These are phyloP conservation scores for Dermochelys coriacea DNA, from an alignment of 2,797 vertebrate species.

Conservation along the genomic window DNA sequence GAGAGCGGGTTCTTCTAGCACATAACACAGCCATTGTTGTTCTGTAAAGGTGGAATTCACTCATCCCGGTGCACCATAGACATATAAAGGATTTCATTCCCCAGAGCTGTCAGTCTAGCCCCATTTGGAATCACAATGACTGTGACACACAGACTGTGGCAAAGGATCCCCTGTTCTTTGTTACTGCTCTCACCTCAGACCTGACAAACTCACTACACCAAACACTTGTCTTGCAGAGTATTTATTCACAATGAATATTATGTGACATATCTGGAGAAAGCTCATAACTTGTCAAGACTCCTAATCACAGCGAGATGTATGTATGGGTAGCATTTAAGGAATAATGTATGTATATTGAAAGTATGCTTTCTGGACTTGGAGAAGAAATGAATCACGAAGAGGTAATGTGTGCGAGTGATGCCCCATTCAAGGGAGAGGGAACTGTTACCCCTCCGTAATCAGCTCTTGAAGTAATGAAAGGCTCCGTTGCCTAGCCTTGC, in stretches of 20 bases:
- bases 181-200: background rate
- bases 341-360: background rate
- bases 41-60: background rate
- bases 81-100: background rate
- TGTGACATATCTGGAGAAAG: background rate
- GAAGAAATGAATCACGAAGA: background rate
- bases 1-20: background rate
- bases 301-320: background rate
- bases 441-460: background rate
- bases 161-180: background rate
- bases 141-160: background rate
- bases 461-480: background rate
- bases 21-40: background rate
- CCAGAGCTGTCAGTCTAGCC: background rate
- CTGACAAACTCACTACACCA: background rate
- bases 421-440: background rate
- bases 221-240: background rate
- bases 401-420: background rate
- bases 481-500: background rate
- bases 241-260: background rate
- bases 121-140: background rate
- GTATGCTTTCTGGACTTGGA: background rate
- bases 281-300: background rate
- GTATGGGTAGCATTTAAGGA: background rate
- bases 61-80: background rate